Evolutionary conservation across 2,888 invertebrate species (phyloP), one percentile per base, ranked within the genome.

Genomic region (Euphydryas editha): DNA sequence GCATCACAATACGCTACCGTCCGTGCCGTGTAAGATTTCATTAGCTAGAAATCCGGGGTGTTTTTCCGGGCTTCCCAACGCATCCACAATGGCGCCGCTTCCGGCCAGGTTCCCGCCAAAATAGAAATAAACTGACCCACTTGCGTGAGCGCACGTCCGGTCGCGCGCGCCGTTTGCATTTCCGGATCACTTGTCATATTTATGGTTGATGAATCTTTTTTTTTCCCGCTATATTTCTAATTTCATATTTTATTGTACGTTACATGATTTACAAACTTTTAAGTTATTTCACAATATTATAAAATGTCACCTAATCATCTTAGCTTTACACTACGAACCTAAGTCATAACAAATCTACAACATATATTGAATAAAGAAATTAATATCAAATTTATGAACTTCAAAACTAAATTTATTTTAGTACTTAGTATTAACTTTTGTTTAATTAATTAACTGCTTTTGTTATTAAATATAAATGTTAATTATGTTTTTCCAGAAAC

Each of bases 21-120:
- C 80, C 81, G 79, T 68, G 72, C 69, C 82, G 88, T 86, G 81
- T 91, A 86, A 84, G 76, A 84, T 92, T 91, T 88, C 92, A 91
- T 86, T 91, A 87, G 86, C 82, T 86, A 86, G 89, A 91, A 92
- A 88, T 89, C 90, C 90, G 87, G 85, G 83, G 82, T 84, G 85
- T 86, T 90, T 91, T 90, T 90, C 92, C 88, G 90, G 90, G 90
- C 85, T 89, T 87, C 90, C 90, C 87, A 77, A 83, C 84, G 82
- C 88, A 86, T 89, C 90, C 84, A 92, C 92, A 92, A 92, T 92
- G 90, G 90, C 87, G 89, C 78, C 87, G 83, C 84, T 90, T 92
- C 92, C 92, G 92, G 91, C 88, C 90, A 86, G 87, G 89, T 90
- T 92, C 92, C 90, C 92, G 92, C 91, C 92, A 90, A 91, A 92